Evolutionary conservation across 2,797 vertebrate genomes (phyloP), one percentile per base, ranked within the genome.

Genomic region (Danio tinwini): DNA sequence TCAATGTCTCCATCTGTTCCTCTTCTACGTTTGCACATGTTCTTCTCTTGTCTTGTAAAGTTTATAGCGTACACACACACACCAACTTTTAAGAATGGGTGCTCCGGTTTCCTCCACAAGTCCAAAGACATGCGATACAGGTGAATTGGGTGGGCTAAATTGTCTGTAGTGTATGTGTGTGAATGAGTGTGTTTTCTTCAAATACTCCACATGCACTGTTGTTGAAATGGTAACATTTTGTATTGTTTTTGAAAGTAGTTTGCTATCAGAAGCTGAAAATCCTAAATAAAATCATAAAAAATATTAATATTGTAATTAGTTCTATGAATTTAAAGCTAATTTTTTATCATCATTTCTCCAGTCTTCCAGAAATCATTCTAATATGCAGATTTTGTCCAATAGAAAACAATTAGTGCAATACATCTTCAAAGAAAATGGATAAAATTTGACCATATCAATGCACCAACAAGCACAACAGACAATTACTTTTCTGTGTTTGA

Each of bases 1-100:
- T 21, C 29, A 21, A 8, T 70, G 14, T 78, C 65, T 78, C 29
- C 37, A 58, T 70, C n/a, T 50, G 55, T 78, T 69, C 61, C 12
- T 71, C 16, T 42, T n/a, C 21, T 55, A 29, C 29, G 0, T 52
- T 59, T 71, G 12, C 56, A 19, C 67, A 11, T 62, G 55, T 50
- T 70, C 55, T 37, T 62, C 39, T 29, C 14, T 59, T 14, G 7
- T 50, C n/a, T 53, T 42, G 29, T 75, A 10, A 8, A 52, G 9
- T 16, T 4, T 8, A 17, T 2, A 39, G 44, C 1, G 5, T 14
- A 6, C 40, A 0, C 40, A 29, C 40, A 29, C 40, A 44, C 40
- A 73, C 12, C 53, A 10, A 2, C 17, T 58, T 11, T n/a, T n/a
- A n/a, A n/a, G n/a, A n/a, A n/a, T n/a, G n/a, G n/a, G n/a, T n/a